These are phyloP conservation scores for Lycophotia porphyrea DNA, from an alignment of 2,888 invertebrate species.

Conservation along the genomic window DNA sequence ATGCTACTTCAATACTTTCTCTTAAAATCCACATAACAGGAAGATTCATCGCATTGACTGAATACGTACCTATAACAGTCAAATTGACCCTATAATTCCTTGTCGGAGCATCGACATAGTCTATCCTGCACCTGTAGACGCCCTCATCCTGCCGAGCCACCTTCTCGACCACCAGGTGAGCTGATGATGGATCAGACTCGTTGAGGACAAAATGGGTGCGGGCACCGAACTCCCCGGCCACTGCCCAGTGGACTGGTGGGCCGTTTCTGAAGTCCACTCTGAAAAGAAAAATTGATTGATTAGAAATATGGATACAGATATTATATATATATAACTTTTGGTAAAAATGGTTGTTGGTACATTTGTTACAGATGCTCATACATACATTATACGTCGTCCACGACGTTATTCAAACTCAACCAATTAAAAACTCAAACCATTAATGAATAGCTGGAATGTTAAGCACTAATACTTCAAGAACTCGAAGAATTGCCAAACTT, in stretches of 20 bases:
- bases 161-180: constrained; percentile 93
- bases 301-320: background rate
- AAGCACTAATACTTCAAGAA: background rate
- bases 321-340: too few species aligned
- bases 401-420: background rate
- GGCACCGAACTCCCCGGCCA: constrained; percentile 94
- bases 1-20: too few species aligned
- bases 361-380: background rate
- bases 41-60: background rate
- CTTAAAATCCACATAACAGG: too few species aligned
- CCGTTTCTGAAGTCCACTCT: constrained; percentile 95
- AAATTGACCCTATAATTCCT: constrained; percentile 96
- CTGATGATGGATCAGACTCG: constrained; percentile 92
- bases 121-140: constrained; percentile 96
- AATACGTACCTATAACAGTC: constrained; percentile 95
- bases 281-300: constrained; percentile 32
- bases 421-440: too few species aligned
- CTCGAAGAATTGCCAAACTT: too few species aligned
- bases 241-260: constrained; percentile 94
- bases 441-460: background rate
- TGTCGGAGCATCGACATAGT: constrained; percentile 97
- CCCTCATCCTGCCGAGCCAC: constrained; percentile 94
- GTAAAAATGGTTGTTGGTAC: background rate
- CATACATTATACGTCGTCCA: background rate
- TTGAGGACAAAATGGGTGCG: constrained; percentile 94